These are phyloP conservation scores for Mesorhabditis spiculigera DNA, from an alignment of 2,888 invertebrate genomes.

Conservation along the genomic window DNA sequence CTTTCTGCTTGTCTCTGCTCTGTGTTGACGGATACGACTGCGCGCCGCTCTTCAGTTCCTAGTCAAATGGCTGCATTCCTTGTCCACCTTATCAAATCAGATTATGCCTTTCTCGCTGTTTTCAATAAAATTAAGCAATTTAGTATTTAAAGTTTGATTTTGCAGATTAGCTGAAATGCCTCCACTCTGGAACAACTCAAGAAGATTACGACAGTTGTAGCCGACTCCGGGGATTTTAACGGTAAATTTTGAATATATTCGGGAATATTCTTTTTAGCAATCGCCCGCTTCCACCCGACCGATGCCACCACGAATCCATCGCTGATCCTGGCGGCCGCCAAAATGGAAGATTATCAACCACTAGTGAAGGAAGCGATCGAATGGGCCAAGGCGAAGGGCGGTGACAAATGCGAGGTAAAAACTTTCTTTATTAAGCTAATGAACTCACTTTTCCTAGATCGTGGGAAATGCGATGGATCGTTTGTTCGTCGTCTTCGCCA, in stretches of 20 bases:
- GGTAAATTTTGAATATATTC: slow-evolving; percentile 66
- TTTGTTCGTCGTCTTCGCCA: slow-evolving; percentile 89
- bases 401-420: slow-evolving; percentile 14
- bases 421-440: neutral
- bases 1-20: too few relatives aligned
- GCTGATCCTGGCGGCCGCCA: slow-evolving; percentile 86
- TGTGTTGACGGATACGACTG: too few relatives aligned
- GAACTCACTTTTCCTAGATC: slow-evolving; percentile 66
- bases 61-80: too few relatives aligned
- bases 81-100: too few relatives aligned
- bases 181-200: slow-evolving; percentile 84
- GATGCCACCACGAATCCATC: slow-evolving; percentile 99
- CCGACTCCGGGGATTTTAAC: slow-evolving; percentile 98
- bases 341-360: slow-evolving; percentile 78
- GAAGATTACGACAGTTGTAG: slow-evolving; percentile 84
- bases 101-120: too few relatives aligned
- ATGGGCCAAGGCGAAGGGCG: slow-evolving; percentile 71
- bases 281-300: slow-evolving; percentile 92
- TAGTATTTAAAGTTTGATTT: too few relatives aligned
- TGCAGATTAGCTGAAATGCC: neutral
- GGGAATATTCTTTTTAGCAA: slow-evolving; percentile 68
- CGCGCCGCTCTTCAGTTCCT: too few relatives aligned
- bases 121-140: too few relatives aligned
- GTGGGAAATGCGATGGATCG: slow-evolving; percentile 83
- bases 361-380: slow-evolving; percentile 84